Percentiles rank a stretch among this genome's conserved stretches.
Conservation (phyloP, 2,888 invertebrate species). For the Ophioninae sp. region DNA sequence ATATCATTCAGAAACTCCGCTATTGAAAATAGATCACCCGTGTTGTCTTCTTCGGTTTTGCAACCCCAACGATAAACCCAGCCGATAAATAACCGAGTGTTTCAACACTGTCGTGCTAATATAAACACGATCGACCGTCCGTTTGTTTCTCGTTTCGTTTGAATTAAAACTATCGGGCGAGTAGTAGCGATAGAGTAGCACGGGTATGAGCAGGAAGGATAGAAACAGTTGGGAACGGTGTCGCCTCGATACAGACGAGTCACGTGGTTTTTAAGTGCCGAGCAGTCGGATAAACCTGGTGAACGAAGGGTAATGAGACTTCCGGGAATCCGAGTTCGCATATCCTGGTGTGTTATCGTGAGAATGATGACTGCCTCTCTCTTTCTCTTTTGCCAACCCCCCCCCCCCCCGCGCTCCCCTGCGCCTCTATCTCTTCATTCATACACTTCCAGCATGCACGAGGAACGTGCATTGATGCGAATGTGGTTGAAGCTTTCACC, state of each 20-base stretch:
- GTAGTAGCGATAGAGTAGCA: background rate
- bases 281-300: constrained; percentile 17
- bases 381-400: background rate
- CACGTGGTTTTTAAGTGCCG: constrained; percentile 16
- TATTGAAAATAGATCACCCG: too few relatives aligned
- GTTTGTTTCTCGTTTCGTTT: background rate
- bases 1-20: background rate
- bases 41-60: background rate
- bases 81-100: background rate
- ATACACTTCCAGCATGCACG: background rate
- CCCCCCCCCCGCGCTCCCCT: background rate
- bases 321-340: constrained; percentile 56
- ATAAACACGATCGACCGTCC: background rate
- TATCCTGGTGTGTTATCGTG: constrained; percentile 60
- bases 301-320: constrained; percentile 53
- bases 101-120: background rate
- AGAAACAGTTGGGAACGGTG: background rate
- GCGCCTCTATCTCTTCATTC: constrained; percentile 14
- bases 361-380: constrained; percentile 36
- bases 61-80: background rate
- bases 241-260: constrained; percentile 1
- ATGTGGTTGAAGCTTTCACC: constrained; percentile 13
- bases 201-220: background rate
- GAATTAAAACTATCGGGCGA: background rate
- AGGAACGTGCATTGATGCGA: background rate